These are phyloP conservation scores for Dynastes hyllus DNA, from an alignment of 2,888 invertebrate genomes.

Conservation along the genomic window DNA sequence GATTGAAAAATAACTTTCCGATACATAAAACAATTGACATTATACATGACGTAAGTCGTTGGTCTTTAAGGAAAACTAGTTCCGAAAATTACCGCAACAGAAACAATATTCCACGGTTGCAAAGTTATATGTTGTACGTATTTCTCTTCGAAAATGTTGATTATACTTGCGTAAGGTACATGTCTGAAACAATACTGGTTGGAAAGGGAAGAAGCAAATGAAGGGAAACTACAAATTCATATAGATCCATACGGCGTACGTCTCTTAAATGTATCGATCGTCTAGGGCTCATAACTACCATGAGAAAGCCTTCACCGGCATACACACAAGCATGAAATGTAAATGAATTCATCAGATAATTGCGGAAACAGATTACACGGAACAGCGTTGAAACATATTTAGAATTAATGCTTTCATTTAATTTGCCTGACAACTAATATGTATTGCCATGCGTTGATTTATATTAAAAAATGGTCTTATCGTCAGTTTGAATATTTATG, in stretches of 20 bases:
- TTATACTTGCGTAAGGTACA: neutral
- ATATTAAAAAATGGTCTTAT: neutral
- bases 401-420: neutral
- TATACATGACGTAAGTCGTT: too few relatives aligned
- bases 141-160: neutral
- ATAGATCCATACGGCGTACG: neutral
- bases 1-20: too few relatives aligned
- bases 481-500: too few relatives aligned
- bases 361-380: slow-evolving; percentile 24
- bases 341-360: slow-evolving; percentile 32
- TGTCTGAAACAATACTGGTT: neutral
- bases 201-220: neutral
- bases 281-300: neutral
- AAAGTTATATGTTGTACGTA: neutral
- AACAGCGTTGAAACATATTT: slow-evolving; percentile 21
- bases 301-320: neutral
- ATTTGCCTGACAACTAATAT: neutral
- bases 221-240: neutral
- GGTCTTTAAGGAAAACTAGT: too few relatives aligned
- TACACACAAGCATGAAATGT: neutral
- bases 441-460: neutral
- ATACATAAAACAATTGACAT: too few relatives aligned
- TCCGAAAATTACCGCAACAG: neutral
- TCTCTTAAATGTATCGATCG: slow-evolving; percentile 5
- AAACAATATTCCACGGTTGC: neutral